Evolutionary conservation across 2,113 vertebrate species (phyloP), one percentile per base, ranked within the genome.

Genomic region (Aptenodytes patagonicus): DNA sequence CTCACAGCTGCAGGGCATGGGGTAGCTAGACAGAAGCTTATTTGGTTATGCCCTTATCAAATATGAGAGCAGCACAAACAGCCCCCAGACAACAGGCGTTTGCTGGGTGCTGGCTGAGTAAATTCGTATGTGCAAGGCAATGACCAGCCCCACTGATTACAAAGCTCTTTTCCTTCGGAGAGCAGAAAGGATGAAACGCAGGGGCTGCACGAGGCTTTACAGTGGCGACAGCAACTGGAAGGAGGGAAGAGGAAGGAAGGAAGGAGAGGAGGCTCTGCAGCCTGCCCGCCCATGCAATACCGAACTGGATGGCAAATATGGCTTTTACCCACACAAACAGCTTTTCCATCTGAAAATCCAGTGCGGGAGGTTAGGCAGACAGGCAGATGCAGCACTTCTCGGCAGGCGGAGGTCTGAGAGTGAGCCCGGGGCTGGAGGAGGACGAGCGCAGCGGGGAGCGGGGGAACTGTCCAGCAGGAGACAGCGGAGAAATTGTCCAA

Each of bases 381-480:
- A 2, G 28, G 26, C 20, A 65, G 24, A 69, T 8, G 12, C 31
- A 68, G 57, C 52, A n/a, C 18, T 51, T 76, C 26, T 32, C 1
- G 1, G 42, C 2, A 2, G 9, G 7, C 6, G 4, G 19, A 68
- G 13, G n/a, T 66, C 44, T 0, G 24, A 88, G 38, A 81, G 11
- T 0, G 0, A 77, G 40, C 4, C 13, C 0, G 0, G 11, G 4
- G 17, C 47, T 29, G 36, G 49, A 65, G 16, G 25, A 42, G 68
- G 46, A 47, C 0, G 3, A 62, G 57, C 1, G 6, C 7, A 6
- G 14, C 11, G 2, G 5, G 22, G 38, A 81, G 12, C 12, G 4
- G 24, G 26, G 89, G 91, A 97, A 95, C 96, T 95, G 83, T 95
- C 96, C 95, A 96, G 81, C 93, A 94, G 54, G 17, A 83, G 65